These are phyloP conservation scores for Nymphalis io DNA, from an alignment of 1,140 invertebrate species.

Conservation along the genomic window DNA sequence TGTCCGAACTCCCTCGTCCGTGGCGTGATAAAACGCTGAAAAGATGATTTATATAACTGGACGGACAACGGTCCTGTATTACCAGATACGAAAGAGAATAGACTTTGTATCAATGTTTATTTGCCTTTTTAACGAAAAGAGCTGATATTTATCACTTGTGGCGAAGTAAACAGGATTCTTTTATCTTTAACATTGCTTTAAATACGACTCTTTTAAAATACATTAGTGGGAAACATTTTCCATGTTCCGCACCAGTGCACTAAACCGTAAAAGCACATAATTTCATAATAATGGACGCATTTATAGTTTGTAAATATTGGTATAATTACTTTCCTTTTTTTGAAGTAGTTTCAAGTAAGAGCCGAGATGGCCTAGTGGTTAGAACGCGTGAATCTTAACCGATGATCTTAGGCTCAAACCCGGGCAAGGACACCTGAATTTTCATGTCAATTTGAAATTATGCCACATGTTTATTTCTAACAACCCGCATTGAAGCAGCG, in stretches of 20 bases:
- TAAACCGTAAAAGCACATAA: neutral
- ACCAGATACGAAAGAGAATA: constrained; percentile 45
- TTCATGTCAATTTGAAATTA: too few relatives aligned
- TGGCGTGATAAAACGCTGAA: constrained; percentile 66
- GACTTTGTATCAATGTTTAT: constrained; percentile 47
- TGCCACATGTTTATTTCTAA: too few relatives aligned
- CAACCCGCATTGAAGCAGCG: too few relatives aligned
- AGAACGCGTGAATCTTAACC: too few relatives aligned
- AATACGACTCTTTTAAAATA: neutral
- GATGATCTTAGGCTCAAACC: too few relatives aligned
- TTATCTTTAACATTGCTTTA: constrained; percentile 5
- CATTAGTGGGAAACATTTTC: neutral
- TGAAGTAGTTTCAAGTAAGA: neutral
- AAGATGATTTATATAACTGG: constrained; percentile 66
- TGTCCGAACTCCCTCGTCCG: constrained; percentile 56
- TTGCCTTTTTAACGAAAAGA: constrained; percentile 50
- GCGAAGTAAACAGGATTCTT: constrained; percentile 27
- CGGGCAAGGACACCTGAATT: too few relatives aligned
- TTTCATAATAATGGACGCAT: neutral
- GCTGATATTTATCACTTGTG: constrained; percentile 38
- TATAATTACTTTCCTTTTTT: neutral
- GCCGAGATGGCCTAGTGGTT: too few relatives aligned
- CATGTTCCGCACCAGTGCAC: neutral
- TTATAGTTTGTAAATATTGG: neutral
- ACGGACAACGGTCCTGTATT: constrained; percentile 47